Evolutionary conservation across 1,140 invertebrate species (phyloP).

Genomic region (Hyposmocoma kahamanoa): DNA sequence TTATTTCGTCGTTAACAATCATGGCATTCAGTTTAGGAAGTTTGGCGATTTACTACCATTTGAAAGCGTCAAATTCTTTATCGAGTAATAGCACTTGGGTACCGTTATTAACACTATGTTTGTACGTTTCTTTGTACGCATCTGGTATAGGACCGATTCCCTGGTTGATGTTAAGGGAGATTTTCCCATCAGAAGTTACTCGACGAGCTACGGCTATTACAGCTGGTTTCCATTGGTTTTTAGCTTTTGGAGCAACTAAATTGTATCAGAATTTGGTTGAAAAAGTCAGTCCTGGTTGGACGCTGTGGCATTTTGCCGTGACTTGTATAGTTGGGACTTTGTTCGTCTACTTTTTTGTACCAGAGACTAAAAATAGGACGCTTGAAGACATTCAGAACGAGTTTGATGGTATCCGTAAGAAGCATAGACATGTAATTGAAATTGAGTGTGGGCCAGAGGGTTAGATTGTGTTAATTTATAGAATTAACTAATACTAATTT

Average conservation of each 20-base stretch:
- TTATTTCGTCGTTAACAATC: conserved; percentile 76
- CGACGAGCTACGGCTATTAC: conserved; percentile 77
- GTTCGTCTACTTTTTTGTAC: conserved; percentile 81
- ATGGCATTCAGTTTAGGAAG: conserved; percentile 77
- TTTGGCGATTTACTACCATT: conserved; percentile 78
- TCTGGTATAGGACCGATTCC: conserved; percentile 77
- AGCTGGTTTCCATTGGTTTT: conserved; percentile 79
- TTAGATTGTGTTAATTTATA: no score
- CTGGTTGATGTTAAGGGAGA: conserved; percentile 79
- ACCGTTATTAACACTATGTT: conserved; percentile 53
- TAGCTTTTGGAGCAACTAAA: conserved; percentile 81
- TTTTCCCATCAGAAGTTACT: conserved; percentile 79
- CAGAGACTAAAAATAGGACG: conserved; percentile 85
- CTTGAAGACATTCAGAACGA: conserved; percentile 83
- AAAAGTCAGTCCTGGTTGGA: conserved; percentile 72
- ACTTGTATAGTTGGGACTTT: conserved; percentile 77
- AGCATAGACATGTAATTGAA: conserved; percentile 58
- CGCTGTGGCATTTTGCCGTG: conserved; percentile 81
- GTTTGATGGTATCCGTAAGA: conserved; percentile 66
- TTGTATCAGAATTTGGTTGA: conserved; percentile 76
- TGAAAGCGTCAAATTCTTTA: conserved; percentile 50
- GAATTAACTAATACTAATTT: no score
- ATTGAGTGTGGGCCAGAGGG: no score
- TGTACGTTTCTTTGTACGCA: conserved; percentile 61
- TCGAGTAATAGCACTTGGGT: conserved; percentile 45